phyloP scores from a whole-genome alignment of 2,888 invertebrate genomes.

The Masnerella sp. region DNA sequence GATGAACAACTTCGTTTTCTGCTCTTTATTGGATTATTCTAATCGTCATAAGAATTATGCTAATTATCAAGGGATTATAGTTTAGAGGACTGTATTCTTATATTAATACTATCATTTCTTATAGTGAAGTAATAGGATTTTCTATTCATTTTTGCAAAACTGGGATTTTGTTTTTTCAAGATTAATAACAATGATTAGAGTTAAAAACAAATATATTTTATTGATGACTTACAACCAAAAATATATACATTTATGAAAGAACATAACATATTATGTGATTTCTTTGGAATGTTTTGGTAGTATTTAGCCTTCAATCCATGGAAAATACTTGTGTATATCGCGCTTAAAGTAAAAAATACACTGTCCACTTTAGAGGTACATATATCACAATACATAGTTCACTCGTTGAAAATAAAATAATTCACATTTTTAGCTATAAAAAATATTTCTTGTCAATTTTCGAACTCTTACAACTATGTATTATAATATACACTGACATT shows the following conservation, averaged over 20 bases:
- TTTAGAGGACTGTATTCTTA: no score
- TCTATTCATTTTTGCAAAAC: no score
- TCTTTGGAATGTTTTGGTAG: slow-evolving; percentile 47
- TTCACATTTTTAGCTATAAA: slow-evolving; percentile 37
- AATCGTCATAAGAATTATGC: no score
- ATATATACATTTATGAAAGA: slow-evolving; percentile 43
- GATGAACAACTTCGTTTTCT: no score
- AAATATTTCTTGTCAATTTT: slow-evolving; percentile 39
- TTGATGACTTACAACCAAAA: slow-evolving; percentile 33
- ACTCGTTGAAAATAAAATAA: slow-evolving; percentile 35
- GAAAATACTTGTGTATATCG: slow-evolving; percentile 46
- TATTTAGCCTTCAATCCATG: slow-evolving; percentile 38
- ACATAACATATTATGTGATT: slow-evolving; percentile 38
- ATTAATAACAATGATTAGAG: slow-evolving; percentile 60
- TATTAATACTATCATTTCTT: no score
- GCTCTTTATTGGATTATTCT: no score
- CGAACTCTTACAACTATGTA: slow-evolving; percentile 40
- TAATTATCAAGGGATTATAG: no score
- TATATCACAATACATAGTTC: slow-evolving; percentile 52
- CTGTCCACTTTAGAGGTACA: slow-evolving; percentile 38
- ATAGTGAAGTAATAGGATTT: no score
- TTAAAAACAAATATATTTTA: slow-evolving; percentile 49
- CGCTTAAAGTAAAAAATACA: slow-evolving; percentile 47
- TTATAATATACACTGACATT: slow-evolving; percentile 37
- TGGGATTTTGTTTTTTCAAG: no score